Evolutionary conservation across 1,140 invertebrate genomes (phyloP).

Genomic region (Babylonia areolata): DNA sequence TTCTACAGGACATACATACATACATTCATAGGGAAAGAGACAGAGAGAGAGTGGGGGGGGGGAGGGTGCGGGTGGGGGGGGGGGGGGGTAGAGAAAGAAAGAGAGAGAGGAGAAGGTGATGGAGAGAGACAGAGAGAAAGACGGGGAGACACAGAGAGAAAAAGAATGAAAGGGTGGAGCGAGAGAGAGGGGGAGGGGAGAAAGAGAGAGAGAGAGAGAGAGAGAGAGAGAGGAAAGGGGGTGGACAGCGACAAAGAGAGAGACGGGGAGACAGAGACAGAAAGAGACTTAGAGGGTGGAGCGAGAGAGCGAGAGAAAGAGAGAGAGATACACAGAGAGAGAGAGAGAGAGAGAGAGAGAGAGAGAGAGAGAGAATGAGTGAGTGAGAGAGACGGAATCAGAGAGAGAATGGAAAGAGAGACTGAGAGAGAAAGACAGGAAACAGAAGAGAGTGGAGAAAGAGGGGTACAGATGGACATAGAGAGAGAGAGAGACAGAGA

Average conservation of each 20-base stretch:
- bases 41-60: too few relatives aligned
- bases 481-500: conserved; percentile 8
- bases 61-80: too few relatives aligned
- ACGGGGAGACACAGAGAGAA: background rate
- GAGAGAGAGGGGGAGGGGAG: background rate
- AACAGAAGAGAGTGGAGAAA: conserved; percentile 19
- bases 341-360: conserved; percentile 6
- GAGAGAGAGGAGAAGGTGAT: too few relatives aligned
- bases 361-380: background rate
- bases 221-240: background rate
- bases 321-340: background rate
- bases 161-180: too few relatives aligned
- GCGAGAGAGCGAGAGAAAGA: conserved; percentile 1
- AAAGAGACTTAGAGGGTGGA: conserved; percentile 7
- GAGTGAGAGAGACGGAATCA: background rate
- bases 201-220: background rate
- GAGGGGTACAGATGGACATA: background rate
- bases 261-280: background rate
- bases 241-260: background rate
- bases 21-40: background rate
- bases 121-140: background rate
- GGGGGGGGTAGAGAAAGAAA: too few relatives aligned
- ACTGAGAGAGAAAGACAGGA: conserved; percentile 16
- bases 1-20: too few relatives aligned
- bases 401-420: background rate